phyloP scores from a whole-genome alignment of 2,113 vertebrate genomes.

The Apistogramma diplotaenia region DNA sequence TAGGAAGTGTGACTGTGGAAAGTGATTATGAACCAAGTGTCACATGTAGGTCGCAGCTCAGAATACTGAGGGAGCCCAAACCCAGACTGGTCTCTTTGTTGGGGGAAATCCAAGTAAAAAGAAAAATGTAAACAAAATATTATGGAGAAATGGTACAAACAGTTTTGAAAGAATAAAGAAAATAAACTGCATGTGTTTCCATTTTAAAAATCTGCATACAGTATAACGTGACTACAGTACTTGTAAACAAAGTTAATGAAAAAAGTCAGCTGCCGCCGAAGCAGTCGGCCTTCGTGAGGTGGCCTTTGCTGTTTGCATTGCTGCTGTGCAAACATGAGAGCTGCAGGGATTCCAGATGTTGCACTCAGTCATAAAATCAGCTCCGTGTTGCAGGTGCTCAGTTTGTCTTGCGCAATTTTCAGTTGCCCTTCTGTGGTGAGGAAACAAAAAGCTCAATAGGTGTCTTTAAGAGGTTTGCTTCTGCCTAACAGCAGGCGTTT shows the following conservation, averaged over 20 bases:
- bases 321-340: conserved; percentile 39
- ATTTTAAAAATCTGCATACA: not conserved
- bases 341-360: conserved; percentile 40
- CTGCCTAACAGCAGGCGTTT: not conserved
- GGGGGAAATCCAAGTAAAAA: not conserved
- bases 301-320: conserved; percentile 56
- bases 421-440: not conserved
- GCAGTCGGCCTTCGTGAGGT: not conserved
- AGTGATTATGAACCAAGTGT: not conserved
- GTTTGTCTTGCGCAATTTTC: not conserved
- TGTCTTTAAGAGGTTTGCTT: not conserved
- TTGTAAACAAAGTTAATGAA: not conserved
- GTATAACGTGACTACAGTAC: not conserved
- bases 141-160: not conserved
- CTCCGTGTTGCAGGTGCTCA: not conserved
- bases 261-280: not conserved
- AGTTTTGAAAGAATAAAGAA: not conserved
- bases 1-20: not conserved
- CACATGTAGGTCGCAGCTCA: not conserved
- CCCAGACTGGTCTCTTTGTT: not conserved
- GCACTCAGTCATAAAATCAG: not conserved
- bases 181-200: not conserved
- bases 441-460: not conserved
- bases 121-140: not conserved
- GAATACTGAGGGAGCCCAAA: not conserved